phyloP scores from a whole-genome alignment of 2,113 vertebrate species.

The Pollachius pollachius region DNA sequence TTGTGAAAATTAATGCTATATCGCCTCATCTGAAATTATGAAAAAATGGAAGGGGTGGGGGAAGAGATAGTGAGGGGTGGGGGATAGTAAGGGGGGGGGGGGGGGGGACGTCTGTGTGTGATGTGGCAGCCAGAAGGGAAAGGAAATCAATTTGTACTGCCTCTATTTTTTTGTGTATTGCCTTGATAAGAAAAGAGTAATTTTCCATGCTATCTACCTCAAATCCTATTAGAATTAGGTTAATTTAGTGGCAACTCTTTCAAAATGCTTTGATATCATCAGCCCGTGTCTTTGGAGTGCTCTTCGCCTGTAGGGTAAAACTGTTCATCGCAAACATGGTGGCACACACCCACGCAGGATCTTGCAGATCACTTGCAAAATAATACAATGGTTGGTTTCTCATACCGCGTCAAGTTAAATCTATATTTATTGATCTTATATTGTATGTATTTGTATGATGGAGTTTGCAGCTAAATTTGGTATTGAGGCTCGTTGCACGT shows the following conservation, averaged over 20 bases:
- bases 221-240: constrained; percentile 78
- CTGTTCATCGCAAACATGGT: constrained; percentile 61
- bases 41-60: constrained; percentile 45
- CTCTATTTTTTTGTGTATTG: constrained; percentile 70
- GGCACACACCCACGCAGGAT: constrained; percentile 58
- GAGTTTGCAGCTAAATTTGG: too few species aligned
- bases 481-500: too few species aligned
- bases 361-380: constrained; percentile 51
- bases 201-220: constrained; percentile 74
- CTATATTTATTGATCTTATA: too few species aligned
- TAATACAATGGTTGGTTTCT: not conserved
- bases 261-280: constrained; percentile 67
- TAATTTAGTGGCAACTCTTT: constrained; percentile 74
- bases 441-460: not conserved
- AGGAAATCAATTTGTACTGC: constrained; percentile 73
- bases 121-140: constrained; percentile 59
- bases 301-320: constrained; percentile 62
- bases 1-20: constrained; percentile 73
- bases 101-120: not conserved
- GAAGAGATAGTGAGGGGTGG: constrained; percentile 1
- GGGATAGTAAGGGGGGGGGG: not conserved
- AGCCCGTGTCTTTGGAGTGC: constrained; percentile 63
- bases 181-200: constrained; percentile 78
- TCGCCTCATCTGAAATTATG: constrained; percentile 76
- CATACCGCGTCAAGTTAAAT: too few species aligned